Conservation (phyloP, 2,113 vertebrate genomes). For the Chionis minor region DNA sequence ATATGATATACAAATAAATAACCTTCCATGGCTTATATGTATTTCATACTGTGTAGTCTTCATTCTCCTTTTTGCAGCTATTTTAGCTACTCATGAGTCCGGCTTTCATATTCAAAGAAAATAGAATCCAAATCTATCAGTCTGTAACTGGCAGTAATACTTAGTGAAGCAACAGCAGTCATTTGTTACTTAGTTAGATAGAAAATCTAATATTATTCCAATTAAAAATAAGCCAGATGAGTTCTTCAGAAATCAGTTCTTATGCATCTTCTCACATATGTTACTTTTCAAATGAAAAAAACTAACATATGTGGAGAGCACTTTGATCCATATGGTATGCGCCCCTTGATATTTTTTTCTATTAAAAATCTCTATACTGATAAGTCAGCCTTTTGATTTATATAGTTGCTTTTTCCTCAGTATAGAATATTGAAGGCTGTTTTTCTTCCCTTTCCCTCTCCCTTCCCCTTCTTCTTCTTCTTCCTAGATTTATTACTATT, state of each 20-base stretch:
- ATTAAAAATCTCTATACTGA: constrained; percentile 29
- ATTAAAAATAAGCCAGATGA: constrained; percentile 62
- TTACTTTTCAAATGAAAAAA: constrained; percentile 47
- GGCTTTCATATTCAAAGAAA: not conserved
- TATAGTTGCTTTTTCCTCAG: not conserved
- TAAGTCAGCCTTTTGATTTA: constrained; percentile 55
- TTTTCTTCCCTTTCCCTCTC: not conserved
- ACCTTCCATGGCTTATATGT: not conserved
- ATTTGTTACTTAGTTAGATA: not conserved
- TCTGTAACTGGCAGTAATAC: not conserved
- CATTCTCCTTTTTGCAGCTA: not conserved
- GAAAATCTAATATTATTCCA: constrained; percentile 41
- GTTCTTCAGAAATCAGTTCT: constrained; percentile 38
- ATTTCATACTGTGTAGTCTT: not conserved
- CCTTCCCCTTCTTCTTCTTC: not conserved
- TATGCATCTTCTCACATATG: constrained; percentile 45
- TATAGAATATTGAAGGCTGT: not conserved
- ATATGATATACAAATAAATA: not conserved
- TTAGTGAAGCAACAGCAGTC: not conserved
- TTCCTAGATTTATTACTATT: not conserved
- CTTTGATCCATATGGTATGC: constrained; percentile 54
- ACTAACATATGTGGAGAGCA: constrained; percentile 41
- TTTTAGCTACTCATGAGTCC: not conserved
- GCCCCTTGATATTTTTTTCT: constrained; percentile 54
- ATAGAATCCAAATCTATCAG: not conserved